Evolutionary conservation across 2,113 vertebrate genomes (phyloP).

Genomic region (Craseonycteris thonglongyai): DNA sequence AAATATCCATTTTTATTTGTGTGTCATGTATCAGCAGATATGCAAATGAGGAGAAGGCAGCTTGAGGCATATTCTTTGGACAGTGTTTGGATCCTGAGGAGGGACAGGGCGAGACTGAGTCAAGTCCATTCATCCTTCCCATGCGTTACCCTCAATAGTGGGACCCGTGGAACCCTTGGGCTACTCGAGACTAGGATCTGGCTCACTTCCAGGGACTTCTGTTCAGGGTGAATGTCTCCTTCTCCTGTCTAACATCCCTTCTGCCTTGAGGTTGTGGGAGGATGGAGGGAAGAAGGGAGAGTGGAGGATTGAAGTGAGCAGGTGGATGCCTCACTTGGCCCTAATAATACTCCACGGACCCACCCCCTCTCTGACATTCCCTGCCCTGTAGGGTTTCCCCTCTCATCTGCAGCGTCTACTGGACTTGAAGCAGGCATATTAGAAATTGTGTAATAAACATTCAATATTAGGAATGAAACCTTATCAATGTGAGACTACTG

Average conservation of each 20-base stretch:
- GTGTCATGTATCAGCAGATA: not conserved
- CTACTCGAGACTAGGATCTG: too few species aligned
- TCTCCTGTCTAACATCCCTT: not conserved
- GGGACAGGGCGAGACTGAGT: too few species aligned
- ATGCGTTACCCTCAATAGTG: not conserved
- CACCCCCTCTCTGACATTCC: not conserved
- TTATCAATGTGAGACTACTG: not conserved
- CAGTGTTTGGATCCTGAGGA: not conserved
- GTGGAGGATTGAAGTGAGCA: not conserved
- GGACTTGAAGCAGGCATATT: not conserved
- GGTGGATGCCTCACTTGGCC: not conserved
- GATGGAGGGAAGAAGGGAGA: not conserved
- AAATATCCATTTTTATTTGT: not conserved
- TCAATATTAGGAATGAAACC: not conserved
- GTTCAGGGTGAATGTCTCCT: not conserved
- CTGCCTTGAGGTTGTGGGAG: not conserved
- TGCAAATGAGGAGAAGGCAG: not conserved
- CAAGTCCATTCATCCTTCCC: not conserved
- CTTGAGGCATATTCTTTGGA: not conserved
- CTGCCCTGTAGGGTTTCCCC: not conserved
- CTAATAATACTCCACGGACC: rapidly evolving
- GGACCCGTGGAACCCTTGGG: not conserved
- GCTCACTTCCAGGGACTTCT: not conserved
- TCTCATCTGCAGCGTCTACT: not conserved
- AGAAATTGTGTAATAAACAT: not conserved